Percentiles rank a stretch among this genome's conserved stretches.
Conservation (phyloP, 2,888 invertebrate species). For the Muscina levida region DNA sequence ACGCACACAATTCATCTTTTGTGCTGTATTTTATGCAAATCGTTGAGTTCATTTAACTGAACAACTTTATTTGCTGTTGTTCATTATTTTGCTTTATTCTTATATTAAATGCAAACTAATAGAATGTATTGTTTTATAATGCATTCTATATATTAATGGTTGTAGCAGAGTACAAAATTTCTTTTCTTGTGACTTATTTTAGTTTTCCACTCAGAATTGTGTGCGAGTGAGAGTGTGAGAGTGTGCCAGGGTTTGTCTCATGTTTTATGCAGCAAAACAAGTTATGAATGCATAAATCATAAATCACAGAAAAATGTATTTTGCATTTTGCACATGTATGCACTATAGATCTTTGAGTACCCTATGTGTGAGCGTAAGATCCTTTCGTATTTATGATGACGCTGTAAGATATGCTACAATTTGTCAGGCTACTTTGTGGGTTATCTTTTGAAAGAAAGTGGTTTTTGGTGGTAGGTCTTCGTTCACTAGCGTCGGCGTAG, state of each 20-base stretch:
- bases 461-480: too few relatives aligned
- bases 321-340: background rate
- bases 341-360: too few relatives aligned
- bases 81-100: background rate
- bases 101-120: slow-evolving; percentile 15
- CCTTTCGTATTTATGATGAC: too few relatives aligned
- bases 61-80: background rate
- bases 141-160: background rate
- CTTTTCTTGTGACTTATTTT: background rate
- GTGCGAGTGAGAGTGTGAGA: too few relatives aligned
- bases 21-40: slow-evolving; percentile 11
- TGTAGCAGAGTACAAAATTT: background rate
- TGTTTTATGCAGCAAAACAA: slow-evolving; percentile 25
- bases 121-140: background rate
- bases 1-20: too few relatives aligned
- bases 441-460: too few relatives aligned
- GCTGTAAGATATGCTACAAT: too few relatives aligned
- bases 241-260: slow-evolving; percentile 15
- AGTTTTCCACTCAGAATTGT: too few relatives aligned
- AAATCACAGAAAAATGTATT: slow-evolving; percentile 14
- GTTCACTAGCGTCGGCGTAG: too few relatives aligned
- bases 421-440: too few relatives aligned
- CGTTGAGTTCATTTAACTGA: background rate
- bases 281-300: slow-evolving; percentile 32
- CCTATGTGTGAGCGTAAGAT: too few relatives aligned